phyloP scores from a whole-genome alignment of 37 sponge, comb jelly and placozoan genomes.

The Theonella swinhoei region DNA sequence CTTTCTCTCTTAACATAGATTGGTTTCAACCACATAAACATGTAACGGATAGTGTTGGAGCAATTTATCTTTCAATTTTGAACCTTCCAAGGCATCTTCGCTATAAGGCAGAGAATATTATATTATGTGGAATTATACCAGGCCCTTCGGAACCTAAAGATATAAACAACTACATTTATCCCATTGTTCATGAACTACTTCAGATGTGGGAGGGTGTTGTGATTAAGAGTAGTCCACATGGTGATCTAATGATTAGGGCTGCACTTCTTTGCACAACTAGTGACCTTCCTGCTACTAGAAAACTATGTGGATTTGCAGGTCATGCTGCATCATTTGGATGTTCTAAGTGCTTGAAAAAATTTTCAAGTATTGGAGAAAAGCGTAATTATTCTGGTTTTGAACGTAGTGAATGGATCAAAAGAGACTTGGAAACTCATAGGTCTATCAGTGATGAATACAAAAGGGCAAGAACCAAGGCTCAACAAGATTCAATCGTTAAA shows the following conservation, averaged over 20 bases:
- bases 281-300: constrained; percentile 62
- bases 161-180: constrained; percentile 29
- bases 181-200: constrained; percentile 34
- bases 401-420: constrained; percentile 11
- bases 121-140: constrained; percentile 51
- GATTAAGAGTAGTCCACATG: not conserved
- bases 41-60: constrained; percentile 47
- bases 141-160: constrained; percentile 48
- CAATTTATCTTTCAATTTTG: constrained; percentile 40
- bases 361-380: constrained; percentile 16
- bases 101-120: constrained; percentile 40
- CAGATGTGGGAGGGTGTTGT: constrained; percentile 15
- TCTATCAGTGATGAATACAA: too few species aligned
- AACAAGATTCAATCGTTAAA: too few species aligned
- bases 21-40: constrained; percentile 58
- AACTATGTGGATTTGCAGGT: constrained; percentile 51
- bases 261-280: constrained; percentile 20
- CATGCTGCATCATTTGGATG: constrained; percentile 42
- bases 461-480: too few species aligned
- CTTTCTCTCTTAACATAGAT: constrained; percentile 54
- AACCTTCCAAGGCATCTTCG: constrained; percentile 45
- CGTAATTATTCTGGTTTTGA: constrained; percentile 56
- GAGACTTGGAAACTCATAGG: not conserved
- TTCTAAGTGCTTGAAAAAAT: constrained; percentile 71
- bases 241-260: too few species aligned